Conservation (phyloP, 2,113 vertebrate species). For the Takifugu bimaculatus region DNA sequence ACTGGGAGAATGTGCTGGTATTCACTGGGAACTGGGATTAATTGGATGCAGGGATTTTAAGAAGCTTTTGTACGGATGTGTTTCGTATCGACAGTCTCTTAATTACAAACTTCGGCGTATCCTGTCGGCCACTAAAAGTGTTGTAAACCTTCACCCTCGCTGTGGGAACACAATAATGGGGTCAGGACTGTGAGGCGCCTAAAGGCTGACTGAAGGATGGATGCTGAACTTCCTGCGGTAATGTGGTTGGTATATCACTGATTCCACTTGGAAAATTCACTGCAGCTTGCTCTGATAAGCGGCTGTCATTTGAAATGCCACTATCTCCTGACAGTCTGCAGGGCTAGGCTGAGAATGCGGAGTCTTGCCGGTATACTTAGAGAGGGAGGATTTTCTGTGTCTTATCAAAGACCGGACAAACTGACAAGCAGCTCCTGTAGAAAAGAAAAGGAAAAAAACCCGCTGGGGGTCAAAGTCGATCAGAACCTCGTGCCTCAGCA, state of each 20-base stretch:
- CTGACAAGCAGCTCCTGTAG: slow-evolving; percentile 49
- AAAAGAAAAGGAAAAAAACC: slow-evolving; percentile 49
- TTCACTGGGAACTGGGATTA: slow-evolving; percentile 61
- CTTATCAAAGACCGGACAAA: slow-evolving; percentile 60
- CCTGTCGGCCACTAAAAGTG: too few species aligned
- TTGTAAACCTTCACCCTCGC: too few species aligned
- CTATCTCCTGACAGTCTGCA: slow-evolving; percentile 69
- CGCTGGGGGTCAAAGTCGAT: slow-evolving; percentile 49
- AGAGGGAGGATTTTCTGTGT: slow-evolving; percentile 39
- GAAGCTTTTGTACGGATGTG: slow-evolving; percentile 32
- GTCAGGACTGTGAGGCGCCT: too few species aligned
- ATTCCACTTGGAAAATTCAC: slow-evolving; percentile 48
- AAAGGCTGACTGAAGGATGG: too few species aligned
- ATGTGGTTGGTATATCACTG: slow-evolving; percentile 47
- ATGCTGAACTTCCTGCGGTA: slow-evolving; percentile 2
- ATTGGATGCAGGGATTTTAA: slow-evolving; percentile 56
- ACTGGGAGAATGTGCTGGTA: slow-evolving; percentile 46
- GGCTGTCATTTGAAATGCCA: slow-evolving; percentile 66
- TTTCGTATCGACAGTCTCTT: slow-evolving; percentile 23
- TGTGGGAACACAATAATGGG: too few species aligned
- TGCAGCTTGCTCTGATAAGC: slow-evolving; percentile 68
- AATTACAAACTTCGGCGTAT: too few species aligned
- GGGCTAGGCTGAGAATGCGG: slow-evolving; percentile 64
- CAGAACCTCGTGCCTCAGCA: slow-evolving; percentile 31
- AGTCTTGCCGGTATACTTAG: slow-evolving; percentile 45